Conservation (phyloP, 2,797 vertebrate species). For the Cynopterus sphinx region DNA sequence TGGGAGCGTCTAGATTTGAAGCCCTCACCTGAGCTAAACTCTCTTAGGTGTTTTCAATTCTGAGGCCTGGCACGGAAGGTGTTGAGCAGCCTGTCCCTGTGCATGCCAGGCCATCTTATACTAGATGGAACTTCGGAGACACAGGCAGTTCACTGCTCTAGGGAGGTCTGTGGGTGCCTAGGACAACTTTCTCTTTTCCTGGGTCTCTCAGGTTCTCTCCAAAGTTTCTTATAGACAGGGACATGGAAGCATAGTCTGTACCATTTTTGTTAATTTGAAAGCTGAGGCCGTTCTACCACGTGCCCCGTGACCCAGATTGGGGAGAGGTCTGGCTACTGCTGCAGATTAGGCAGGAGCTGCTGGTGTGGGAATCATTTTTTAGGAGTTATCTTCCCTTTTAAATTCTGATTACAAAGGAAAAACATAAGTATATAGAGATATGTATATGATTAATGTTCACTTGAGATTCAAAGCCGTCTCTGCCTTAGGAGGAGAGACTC, state of each 20-base stretch:
- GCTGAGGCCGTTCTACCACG: neutral
- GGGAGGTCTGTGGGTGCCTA: neutral
- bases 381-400: conserved; percentile 88
- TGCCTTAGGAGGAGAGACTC: conserved; percentile 70
- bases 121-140: neutral
- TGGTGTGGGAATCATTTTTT: neutral
- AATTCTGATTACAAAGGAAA: conserved; percentile 81
- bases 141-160: neutral
- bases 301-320: neutral
- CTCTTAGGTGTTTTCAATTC: neutral
- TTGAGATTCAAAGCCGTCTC: conserved; percentile 77
- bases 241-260: neutral
- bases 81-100: neutral
- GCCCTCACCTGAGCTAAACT: neutral
- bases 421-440: conserved; percentile 72
- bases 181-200: neutral
- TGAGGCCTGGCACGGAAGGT: neutral
- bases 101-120: neutral
- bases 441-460: conserved; percentile 76
- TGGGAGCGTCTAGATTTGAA: neutral
- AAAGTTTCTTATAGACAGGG: neutral
- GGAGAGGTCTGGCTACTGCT: neutral
- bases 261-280: neutral
- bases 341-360: neutral
- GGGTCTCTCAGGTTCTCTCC: neutral